Conservation (phyloP, 2,888 invertebrate genomes). For the Petrolisthes cinctipes region DNA sequence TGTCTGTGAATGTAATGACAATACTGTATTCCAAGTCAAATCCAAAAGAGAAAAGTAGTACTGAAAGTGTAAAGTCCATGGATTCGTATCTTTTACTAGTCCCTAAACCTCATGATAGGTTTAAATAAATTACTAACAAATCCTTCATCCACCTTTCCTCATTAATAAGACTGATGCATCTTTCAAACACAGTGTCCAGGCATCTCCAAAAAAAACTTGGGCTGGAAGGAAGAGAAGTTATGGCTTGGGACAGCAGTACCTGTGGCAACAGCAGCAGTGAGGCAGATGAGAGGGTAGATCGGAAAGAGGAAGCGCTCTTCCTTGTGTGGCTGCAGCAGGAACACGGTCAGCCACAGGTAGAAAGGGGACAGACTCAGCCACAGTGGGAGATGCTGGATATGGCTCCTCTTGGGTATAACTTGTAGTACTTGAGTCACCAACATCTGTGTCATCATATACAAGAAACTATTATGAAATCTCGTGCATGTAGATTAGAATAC, state of each 20-base stretch:
- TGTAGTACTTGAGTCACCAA: not conserved
- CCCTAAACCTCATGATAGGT: too few relatives aligned
- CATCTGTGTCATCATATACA: not conserved
- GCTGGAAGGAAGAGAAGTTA: not conserved
- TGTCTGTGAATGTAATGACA: conserved; percentile 13
- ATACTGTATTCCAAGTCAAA: too few relatives aligned
- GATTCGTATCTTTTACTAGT: too few relatives aligned
- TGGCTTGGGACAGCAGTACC: conserved; percentile 23
- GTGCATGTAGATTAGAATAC: too few relatives aligned
- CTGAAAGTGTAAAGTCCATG: too few relatives aligned
- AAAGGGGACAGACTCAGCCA: conserved; percentile 84
- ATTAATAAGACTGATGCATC: too few relatives aligned
- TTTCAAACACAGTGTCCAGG: too few relatives aligned
- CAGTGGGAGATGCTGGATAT: conserved; percentile 74
- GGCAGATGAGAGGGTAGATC: conserved; percentile 83
- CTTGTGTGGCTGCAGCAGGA: conserved; percentile 93
- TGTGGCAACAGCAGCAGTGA: conserved; percentile 70
- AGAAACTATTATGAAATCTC: not conserved
- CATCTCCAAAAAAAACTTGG: too few relatives aligned
- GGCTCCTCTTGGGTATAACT: not conserved
- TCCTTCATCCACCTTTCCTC: too few relatives aligned
- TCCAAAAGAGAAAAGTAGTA: too few relatives aligned
- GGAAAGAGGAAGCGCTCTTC: conserved; percentile 92
- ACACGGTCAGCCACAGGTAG: conserved; percentile 89
- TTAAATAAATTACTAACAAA: too few relatives aligned